Conservation (phyloP, 2,888 invertebrate genomes). For the Nebria brevicollis region DNA sequence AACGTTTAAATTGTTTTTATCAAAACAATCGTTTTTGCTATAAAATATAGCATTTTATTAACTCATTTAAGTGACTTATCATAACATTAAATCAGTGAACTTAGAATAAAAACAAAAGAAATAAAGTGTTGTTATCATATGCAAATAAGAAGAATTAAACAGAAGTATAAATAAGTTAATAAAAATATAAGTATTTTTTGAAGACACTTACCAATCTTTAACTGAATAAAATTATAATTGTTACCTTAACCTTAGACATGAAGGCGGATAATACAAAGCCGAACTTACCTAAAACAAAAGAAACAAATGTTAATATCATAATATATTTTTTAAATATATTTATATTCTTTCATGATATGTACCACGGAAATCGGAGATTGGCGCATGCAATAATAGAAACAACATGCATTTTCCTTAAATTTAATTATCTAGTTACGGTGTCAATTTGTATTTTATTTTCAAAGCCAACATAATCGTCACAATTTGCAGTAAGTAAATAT, state of each 20-base stretch:
- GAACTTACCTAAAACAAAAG: slow-evolving; percentile 1
- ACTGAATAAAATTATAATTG: not conserved
- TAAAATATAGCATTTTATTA: not conserved
- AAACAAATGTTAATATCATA: not conserved
- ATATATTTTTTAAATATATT: not conserved
- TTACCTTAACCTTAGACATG: not conserved
- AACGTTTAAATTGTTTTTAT: not conserved
- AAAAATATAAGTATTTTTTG: not conserved
- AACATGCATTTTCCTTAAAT: not conserved
- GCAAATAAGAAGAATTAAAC: not conserved
- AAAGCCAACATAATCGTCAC: no score
- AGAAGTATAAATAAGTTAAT: not conserved
- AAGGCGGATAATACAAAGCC: not conserved
- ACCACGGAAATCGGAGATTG: not conserved
- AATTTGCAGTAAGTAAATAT: no score
- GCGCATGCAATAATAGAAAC: not conserved
- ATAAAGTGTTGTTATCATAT: not conserved
- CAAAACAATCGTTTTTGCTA: not conserved
- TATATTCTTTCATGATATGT: not conserved
- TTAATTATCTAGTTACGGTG: no score
- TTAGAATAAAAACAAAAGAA: not conserved
- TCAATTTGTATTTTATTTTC: no score
- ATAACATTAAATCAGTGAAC: not conserved
- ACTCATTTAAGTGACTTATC: not conserved
- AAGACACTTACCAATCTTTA: not conserved